A percentile compares a stretch with the other conserved stretches of the same genome.
Evolutionary conservation across 2,113 vertebrate species (phyloP).

Genomic region (Sander vitreus): DNA sequence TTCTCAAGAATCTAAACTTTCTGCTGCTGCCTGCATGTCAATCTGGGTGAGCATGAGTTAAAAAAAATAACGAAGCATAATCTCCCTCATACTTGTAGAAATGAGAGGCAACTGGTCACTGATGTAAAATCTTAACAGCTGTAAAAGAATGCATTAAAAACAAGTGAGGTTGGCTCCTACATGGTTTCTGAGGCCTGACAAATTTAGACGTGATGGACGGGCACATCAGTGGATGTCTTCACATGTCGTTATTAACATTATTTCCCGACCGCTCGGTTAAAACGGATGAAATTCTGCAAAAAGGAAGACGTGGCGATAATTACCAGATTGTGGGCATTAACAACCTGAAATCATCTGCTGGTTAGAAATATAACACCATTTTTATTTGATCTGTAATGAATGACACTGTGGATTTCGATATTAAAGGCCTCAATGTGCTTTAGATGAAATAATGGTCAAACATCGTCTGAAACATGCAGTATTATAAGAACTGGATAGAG

Average conservation of each 20-base stretch:
- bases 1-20: neutral
- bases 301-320: constrained; percentile 3
- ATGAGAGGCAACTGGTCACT: constrained; percentile 55
- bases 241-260: constrained; percentile 62
- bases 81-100: neutral
- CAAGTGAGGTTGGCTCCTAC: constrained; percentile 11
- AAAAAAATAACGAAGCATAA: constrained; percentile 28
- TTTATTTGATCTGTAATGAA: neutral
- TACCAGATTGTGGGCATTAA: constrained; percentile 1
- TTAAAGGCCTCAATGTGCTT: constrained; percentile 12
- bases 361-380: neutral
- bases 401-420: neutral
- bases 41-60: constrained; percentile 25
- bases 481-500: too few species aligned
- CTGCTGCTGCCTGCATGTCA: constrained; percentile 16
- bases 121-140: constrained; percentile 49
- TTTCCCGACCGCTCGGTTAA: constrained; percentile 35
- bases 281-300: constrained; percentile 32
- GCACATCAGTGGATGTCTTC: constrained; percentile 34
- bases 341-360: constrained; percentile 6
- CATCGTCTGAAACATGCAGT: neutral
- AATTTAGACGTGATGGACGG: constrained; percentile 60
- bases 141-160: constrained; percentile 55
- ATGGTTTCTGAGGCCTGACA: constrained; percentile 37
- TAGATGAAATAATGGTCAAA: neutral